Evolutionary conservation across 2,113 vertebrate genomes (phyloP).

Genomic region (Ornithorhynchus anatinus): DNA sequence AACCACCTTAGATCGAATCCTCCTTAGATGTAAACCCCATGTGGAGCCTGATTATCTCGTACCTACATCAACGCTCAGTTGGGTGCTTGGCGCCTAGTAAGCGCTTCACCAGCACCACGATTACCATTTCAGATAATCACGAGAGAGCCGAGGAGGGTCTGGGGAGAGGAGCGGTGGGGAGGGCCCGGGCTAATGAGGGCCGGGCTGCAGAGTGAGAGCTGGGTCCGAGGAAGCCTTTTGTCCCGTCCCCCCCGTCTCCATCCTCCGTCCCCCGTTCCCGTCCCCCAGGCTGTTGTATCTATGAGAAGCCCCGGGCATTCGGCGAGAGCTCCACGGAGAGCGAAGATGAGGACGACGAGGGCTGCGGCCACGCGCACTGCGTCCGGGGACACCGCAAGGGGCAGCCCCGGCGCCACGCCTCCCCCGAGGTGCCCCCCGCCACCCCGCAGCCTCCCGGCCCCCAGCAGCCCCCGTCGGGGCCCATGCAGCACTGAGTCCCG

Average conservation of each 20-base stretch:
- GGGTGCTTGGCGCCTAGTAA: too few species aligned
- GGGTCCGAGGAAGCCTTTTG: background rate
- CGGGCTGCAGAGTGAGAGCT: background rate
- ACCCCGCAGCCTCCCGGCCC: slow-evolving; percentile 71
- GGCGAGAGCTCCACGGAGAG: slow-evolving; percentile 92
- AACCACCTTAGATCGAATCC: too few species aligned
- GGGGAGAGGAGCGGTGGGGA: too few species aligned
- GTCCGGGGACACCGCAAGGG: slow-evolving; percentile 82
- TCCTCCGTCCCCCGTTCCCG: slow-evolving; percentile 16
- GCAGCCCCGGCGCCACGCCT: background rate
- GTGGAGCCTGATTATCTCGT: too few species aligned
- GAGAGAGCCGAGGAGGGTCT: too few species aligned
- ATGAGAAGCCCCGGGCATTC: slow-evolving; percentile 89
- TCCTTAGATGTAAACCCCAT: too few species aligned
- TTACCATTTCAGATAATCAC: too few species aligned
- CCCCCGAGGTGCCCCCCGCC: slow-evolving; percentile 42
- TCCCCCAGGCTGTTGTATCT: slow-evolving; percentile 86
- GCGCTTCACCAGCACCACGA: too few species aligned
- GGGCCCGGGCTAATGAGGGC: background rate
- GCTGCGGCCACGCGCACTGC: slow-evolving; percentile 88
- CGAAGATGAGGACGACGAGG: slow-evolving; percentile 83
- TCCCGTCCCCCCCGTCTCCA: background rate
- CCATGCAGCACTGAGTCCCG: slow-evolving; percentile 65
- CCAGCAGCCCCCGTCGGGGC: slow-evolving; percentile 65
- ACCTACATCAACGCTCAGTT: too few species aligned